Conservation (phyloP, 2,888 invertebrate species). For the Cataglyphis livida region DNA sequence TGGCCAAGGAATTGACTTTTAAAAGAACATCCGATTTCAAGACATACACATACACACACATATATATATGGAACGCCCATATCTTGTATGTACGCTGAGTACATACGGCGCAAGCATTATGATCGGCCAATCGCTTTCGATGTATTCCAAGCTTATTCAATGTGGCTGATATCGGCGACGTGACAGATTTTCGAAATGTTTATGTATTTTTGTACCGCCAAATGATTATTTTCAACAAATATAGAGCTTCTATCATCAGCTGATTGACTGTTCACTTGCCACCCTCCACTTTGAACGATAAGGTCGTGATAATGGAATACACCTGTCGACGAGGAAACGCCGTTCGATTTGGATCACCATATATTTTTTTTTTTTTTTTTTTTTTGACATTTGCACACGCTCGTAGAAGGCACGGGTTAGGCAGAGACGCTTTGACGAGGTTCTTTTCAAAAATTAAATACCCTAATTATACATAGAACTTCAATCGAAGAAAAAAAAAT, state of each 20-base stretch:
- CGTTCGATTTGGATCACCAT: conserved; percentile 65
- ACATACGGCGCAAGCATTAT: conserved; percentile 35
- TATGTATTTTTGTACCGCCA: conserved; percentile 73
- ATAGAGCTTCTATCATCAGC: conserved; percentile 72
- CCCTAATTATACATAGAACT: not conserved
- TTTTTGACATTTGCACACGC: conserved; percentile 78
- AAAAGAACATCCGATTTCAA: not conserved
- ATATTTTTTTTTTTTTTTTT: conserved; percentile 28
- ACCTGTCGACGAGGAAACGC: conserved; percentile 56
- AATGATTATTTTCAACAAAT: conserved; percentile 67
- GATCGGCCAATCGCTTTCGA: conserved; percentile 47
- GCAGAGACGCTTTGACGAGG: conserved; percentile 73
- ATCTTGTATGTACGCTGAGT: conserved; percentile 11
- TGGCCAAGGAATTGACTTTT: not conserved
- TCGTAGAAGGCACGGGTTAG: conserved; percentile 80
- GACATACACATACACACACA: not conserved
- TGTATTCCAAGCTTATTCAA: conserved; percentile 50
- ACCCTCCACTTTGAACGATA: conserved; percentile 57
- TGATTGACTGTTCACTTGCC: conserved; percentile 68
- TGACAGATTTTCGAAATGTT: conserved; percentile 30
- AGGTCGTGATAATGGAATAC: conserved; percentile 40
- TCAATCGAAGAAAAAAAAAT: not conserved
- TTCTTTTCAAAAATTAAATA: conserved; percentile 66
- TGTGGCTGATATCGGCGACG: conserved; percentile 33
- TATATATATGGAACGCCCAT: not conserved